Base-by-base conservation (phyloP, 2,888 invertebrate species). In the Nymphalis urticae region DNA sequence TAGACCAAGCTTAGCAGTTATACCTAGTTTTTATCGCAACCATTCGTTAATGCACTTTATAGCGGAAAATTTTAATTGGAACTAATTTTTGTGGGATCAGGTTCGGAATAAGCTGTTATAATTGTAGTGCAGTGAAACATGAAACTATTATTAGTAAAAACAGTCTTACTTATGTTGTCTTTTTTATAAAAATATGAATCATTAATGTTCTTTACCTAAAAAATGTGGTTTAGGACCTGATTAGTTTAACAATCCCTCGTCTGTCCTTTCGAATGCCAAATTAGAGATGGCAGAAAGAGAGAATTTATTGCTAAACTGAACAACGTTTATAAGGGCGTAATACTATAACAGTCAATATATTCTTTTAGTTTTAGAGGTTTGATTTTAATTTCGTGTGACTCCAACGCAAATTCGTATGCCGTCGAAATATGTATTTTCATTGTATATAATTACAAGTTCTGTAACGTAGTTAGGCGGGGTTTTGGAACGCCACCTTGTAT, bases 61-160 rank as follows among this genome's bases (percentile, higher is more conserved):
- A 70, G 75, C 77, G 81, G 77, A 82, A 82, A 86, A 85, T 87
- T 89, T 89, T 89, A 90, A 89, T 89, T 90, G 89, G 89, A 77
- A 82, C 82, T 83, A 82, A 83, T 85, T 85, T 86, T 85, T 82
- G 74, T 81, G 76, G 76, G 76, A 80, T 82, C 75, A 79, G 78
- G 74, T 75, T 75, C 76, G 67, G 66, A 66, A 69, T 73, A 71
- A 68, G 64, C 59, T 56, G 24, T 13, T n/a, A 48, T 60, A 53
- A 27, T 53, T 56, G 36, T 63, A 48, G 19, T 27, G 36, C 6
- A 47, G 36, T 21, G 32, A 68, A 61, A 21, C 54, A n/a, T 42
- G 16, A n/a, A 54, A 54, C 24, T 16, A 54, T 54, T 19, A 9
- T 19, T 9, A 21, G 4, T 51, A 17, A 17, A 13, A 27, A 17